Evolutionary conservation across 2,113 vertebrate genomes (phyloP).

Genomic region (Cranoglanis bouderius): DNA sequence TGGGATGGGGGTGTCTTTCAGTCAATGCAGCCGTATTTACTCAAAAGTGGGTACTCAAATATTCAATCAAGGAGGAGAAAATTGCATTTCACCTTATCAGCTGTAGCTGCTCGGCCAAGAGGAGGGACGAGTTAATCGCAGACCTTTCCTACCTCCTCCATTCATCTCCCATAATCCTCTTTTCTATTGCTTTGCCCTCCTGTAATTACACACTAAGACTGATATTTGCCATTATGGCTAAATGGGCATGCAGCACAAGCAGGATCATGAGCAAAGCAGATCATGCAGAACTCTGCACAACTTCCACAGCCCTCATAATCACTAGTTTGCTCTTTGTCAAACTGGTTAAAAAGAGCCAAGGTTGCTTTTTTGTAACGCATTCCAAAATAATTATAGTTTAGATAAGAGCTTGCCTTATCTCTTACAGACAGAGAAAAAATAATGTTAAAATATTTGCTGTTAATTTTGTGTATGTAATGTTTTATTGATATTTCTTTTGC

Average conservation of each 20-base stretch:
- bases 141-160: constrained; percentile 46
- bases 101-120: constrained; percentile 25
- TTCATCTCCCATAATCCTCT: constrained; percentile 56
- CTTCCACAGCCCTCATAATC: not conserved
- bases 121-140: constrained; percentile 51
- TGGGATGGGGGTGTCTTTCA: constrained; percentile 25
- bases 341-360: not conserved
- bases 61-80: constrained; percentile 63
- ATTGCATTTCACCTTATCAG: constrained; percentile 64
- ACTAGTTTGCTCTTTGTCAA: constrained; percentile 21
- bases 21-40: constrained; percentile 53
- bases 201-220: constrained; percentile 59
- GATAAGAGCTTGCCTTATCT: not conserved
- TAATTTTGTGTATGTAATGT: not conserved
- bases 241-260: constrained; percentile 40
- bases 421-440: not conserved
- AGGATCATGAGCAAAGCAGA: constrained; percentile 16
- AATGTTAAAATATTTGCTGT: not conserved
- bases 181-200: constrained; percentile 53
- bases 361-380: constrained; percentile 1
- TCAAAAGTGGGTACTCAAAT: constrained; percentile 61
- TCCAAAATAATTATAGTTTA: constrained; percentile 14
- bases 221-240: constrained; percentile 56
- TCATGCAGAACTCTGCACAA: not conserved
- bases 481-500: not conserved